Conservation (phyloP, 2,113 vertebrate species). For the Pluvialis apricaria region DNA sequence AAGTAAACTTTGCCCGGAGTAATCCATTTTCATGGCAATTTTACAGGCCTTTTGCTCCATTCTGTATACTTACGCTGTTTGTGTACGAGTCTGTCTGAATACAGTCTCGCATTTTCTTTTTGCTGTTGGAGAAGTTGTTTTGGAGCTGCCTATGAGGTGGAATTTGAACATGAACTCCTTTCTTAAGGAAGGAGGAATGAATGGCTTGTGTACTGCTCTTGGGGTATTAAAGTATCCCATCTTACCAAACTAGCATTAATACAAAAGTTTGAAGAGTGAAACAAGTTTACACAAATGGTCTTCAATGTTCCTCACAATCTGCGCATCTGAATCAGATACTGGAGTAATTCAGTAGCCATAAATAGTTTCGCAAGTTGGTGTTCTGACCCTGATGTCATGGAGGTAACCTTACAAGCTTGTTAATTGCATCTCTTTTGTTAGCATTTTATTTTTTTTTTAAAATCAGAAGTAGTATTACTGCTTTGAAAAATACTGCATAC, state of each 20-base stretch:
- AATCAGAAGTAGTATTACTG: background rate
- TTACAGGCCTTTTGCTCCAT: background rate
- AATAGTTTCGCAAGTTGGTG: background rate
- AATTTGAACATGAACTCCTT: background rate
- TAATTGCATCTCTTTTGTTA: background rate
- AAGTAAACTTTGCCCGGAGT: background rate
- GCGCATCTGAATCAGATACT: background rate
- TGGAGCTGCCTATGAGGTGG: background rate
- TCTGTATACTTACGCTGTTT: background rate
- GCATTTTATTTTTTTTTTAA: background rate
- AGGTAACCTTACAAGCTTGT: background rate
- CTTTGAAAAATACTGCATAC: background rate
- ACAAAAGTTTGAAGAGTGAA: background rate
- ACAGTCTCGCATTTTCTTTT: background rate
- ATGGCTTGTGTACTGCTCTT: background rate
- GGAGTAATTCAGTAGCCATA: background rate
- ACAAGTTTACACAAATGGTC: background rate
- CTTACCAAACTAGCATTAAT: background rate
- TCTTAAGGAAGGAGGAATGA: background rate
- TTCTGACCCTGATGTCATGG: background rate
- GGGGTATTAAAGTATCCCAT: background rate
- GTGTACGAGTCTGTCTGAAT: background rate
- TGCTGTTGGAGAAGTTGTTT: background rate
- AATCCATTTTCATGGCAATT: conserved; percentile 41
- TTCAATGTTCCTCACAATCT: background rate